Conservation (phyloP, 2,113 vertebrate species). For the Micromys minutus region DNA sequence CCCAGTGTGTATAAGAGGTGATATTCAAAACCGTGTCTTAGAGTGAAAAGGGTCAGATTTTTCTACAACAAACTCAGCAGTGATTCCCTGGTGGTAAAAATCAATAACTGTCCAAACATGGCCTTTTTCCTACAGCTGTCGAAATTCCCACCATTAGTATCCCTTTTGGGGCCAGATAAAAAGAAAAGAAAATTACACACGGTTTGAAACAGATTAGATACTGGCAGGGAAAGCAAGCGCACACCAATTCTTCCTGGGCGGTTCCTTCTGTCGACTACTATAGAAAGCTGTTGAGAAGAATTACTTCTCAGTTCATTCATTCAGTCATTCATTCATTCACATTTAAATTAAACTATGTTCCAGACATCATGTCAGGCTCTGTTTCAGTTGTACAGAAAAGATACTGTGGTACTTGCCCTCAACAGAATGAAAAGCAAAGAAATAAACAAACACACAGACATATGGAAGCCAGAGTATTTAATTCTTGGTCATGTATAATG, state of each 20-base stretch:
- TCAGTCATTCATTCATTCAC: not conserved
- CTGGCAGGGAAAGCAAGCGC: not conserved
- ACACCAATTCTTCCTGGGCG: not conserved
- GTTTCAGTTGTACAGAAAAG: not conserved
- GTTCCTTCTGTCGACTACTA: not conserved
- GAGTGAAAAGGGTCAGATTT: not conserved
- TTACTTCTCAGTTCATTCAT: not conserved
- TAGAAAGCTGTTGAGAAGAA: slow-evolving; percentile 1
- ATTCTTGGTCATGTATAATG: too few relatives aligned
- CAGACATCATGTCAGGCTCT: not conserved
- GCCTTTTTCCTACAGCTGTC: slow-evolving; percentile 8
- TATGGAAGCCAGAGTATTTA: not conserved
- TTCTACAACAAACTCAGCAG: not conserved
- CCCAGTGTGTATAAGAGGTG: not conserved
- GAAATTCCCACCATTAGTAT: slow-evolving; percentile 38
- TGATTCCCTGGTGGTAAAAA: not conserved
- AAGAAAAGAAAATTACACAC: not conserved
- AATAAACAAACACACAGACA: not conserved
- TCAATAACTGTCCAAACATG: not conserved
- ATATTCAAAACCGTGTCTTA: not conserved
- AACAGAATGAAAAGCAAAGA: not conserved
- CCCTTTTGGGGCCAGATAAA: not conserved
- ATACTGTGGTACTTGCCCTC: not conserved
- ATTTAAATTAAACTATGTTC: not conserved
- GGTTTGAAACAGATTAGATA: not conserved